Base-by-base conservation (phyloP, 2,113 vertebrate species). In the Vulpes vulpes region DNA sequence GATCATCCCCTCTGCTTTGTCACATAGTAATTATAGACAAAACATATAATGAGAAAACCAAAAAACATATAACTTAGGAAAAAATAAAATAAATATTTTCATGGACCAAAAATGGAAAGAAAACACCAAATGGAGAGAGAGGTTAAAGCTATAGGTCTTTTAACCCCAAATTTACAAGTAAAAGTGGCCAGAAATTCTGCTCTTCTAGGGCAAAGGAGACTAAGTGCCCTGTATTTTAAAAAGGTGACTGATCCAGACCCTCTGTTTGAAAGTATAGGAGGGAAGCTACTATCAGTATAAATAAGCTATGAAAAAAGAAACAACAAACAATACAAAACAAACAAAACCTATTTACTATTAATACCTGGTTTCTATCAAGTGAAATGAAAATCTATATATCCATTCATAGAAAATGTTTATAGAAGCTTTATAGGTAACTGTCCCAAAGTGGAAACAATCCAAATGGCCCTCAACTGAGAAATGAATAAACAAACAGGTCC, bases 51-150 rank as follows among this genome's bases (percentile, higher is more conserved):
- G 14, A 22, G 11, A 6, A 80, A 96, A 94, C 14, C 2, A 30
- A 69, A 89, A 69, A 43, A 16, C n/a, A 78, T 38, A 1, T 11
- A 91, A 60, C 32, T 87, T 78, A 25, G 51, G 5, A 15, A 89
- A 74, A 83, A 94, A 60, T 78, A 64, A 91, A 76, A 35, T 10
- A 76, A 92, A 71, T 79, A 80, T 57, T 92, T 89, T 22, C 20
- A 78, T 27, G 4, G 12, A 20, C 19, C 51, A 64, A 30, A 73
- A 65, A 82, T 43, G 9, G 19, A 59, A 80, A 20, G 83, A 35
- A 81, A 60, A 83, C 51, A 85, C 30, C 93, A 92, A 62, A 76
- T 60, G 51, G 71, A 90, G 8, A 35, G 9, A 89, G n/a, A n/a
- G 30, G 23, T 51, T 35, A 49, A 91, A 89, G 10, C 1, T 73